Evolutionary conservation across 2,797 vertebrate genomes (phyloP), one percentile per base, ranked within the genome.

Genomic region (Sebastes hopkinsi): DNA sequence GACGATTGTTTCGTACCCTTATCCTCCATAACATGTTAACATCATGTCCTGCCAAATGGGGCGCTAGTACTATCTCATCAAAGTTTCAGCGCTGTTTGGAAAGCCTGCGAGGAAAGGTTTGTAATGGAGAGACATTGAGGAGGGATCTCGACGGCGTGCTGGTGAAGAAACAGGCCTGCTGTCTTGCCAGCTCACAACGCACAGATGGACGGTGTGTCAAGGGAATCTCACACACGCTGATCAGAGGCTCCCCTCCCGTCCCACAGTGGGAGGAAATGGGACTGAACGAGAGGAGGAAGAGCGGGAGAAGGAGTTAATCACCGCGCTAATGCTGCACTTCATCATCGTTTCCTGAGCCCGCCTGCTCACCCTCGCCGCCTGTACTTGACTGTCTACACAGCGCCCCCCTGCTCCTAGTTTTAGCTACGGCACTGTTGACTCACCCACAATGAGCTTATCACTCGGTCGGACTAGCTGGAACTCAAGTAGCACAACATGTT

Each of bases 301-400:
- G 94, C 91, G 87, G 91, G 90, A 93, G 91, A 94, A 95, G 94
- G 92, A 96, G 95, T 95, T 96, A 96, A 96, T 96, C 95, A 95
- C 94, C 86, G 84, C 82, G 75, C 94, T 96, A 96, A 96, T 95
- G 95, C 93, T 90, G 92, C 91, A 95, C 94, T 96, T 96, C 95
- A 96, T 96, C 96, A 96, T 95, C 91, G 93, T 95, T 96, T 96
- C 93, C 92, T 89, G 86, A 93, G 90, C 88, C 89, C 77, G 93
- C 89, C 92, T 90, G 92, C 89, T 93, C 88, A 82, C 84, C 80
- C 88, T 87, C 60, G 23, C 88, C 81, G 88, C 80, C 80, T 82
- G 78, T 27, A 38, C 80, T 90, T 78, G 78, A 82, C 86, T 86
- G 89, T 91, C 90, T 91, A 80, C 89, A 91, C 91, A 91, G 93